Base-by-base conservation (phyloP, 2,888 invertebrate genomes). In the Helobdella robusta region DNA sequence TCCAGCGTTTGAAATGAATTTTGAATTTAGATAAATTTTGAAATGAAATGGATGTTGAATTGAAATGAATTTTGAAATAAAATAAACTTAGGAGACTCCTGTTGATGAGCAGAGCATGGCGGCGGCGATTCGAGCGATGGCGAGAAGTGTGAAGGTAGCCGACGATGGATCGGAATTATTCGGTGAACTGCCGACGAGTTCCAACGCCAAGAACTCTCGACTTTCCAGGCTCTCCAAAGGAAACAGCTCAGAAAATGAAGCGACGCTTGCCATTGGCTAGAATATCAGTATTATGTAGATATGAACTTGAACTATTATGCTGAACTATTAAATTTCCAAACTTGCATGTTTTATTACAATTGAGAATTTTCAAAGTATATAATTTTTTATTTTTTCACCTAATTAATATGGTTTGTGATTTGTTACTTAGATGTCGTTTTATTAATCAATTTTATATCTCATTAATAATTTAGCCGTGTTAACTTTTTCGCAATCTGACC, bases 131-230 rank as follows among this genome's bases (percentile, higher is more conserved):
- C 8, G 28, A 18, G 56, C 56, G n/a, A 28, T 56, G 28, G 56
- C 56, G 6, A n/a, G 32, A 56, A 56, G 56, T 11, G 28, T 28
- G n/a, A 28, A 56, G 8, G n/a, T n/a, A n/a, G n/a, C n/a, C n/a
- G 56, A 32, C 2, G 56, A 56, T 32, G 32, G 30, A 1, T 40
- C 44, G 11, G 56, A 56, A 56, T 30, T 56, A 56, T 56, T 56
- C n/a, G 56, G 56, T 8, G 56, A 56, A 30, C 28, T 56, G n/a
- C 56, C 56, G n/a, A n/a, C n/a, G n/a, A n/a, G 56, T n/a, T 32
- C 56, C 25, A 56, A 32, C 8, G 56, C 32, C 3, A 56, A 56
- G 28, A 56, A 28, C 5, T 32, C 56, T 8, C 28, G 56, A n/a
- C 25, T 56, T n/a, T 32, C 28, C 30, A 28, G 32, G 2, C n/a